Evolutionary conservation across 2,113 vertebrate genomes (phyloP).

Genomic region (Carlito syrichta): DNA sequence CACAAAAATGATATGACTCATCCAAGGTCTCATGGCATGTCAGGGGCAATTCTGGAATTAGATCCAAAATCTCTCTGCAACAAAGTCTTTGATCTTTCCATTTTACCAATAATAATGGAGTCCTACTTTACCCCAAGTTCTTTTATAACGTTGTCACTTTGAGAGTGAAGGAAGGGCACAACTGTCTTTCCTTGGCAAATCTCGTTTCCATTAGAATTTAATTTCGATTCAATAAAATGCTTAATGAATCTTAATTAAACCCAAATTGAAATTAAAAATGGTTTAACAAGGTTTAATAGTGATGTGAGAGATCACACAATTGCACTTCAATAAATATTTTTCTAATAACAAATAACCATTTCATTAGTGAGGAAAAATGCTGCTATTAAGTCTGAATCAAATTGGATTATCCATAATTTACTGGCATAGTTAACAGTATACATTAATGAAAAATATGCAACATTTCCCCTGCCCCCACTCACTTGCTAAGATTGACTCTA

Average conservation of each 20-base stretch:
- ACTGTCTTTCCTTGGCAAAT: conserved; percentile 71
- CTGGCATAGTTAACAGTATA: conserved; percentile 80
- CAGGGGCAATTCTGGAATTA: neutral
- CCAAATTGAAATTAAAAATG: conserved; percentile 85
- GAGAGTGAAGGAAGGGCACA: conserved; percentile 49
- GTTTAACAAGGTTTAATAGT: conserved; percentile 82
- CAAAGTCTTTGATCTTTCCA: neutral
- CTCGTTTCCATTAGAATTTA: conserved; percentile 76
- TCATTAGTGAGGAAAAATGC: conserved; percentile 83
- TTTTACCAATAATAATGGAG: too few species aligned
- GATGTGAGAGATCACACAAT: conserved; percentile 82
- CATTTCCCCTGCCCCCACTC: neutral
- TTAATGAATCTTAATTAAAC: conserved; percentile 86
- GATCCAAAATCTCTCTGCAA: neutral
- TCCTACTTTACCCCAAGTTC: neutral
- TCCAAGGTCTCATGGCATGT: neutral
- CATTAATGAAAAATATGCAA: conserved; percentile 82
- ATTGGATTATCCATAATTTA: conserved; percentile 83
- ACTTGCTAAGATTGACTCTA: conserved; percentile 35
- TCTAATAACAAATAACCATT: conserved; percentile 85
- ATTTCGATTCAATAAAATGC: conserved; percentile 85
- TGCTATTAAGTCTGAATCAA: conserved; percentile 84
- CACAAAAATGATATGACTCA: neutral
- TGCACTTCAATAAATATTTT: conserved; percentile 86
- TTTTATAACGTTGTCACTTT: neutral